phyloP scores from a whole-genome alignment of 37 sponge, comb jelly and placozoan species.

The Tethya wilhelma region DNA sequence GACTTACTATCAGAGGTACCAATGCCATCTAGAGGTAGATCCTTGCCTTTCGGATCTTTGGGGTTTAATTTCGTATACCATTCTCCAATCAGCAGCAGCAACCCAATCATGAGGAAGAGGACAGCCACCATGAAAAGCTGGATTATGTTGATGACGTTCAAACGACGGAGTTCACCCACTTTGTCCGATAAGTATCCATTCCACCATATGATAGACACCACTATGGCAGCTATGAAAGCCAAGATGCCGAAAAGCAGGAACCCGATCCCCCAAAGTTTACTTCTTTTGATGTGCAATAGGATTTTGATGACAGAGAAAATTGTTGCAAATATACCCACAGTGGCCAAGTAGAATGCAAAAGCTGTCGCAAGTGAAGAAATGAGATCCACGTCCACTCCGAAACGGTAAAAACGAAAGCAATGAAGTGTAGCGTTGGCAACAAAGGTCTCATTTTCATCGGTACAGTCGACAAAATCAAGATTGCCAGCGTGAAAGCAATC shows the following conservation, averaged over 20 bases:
- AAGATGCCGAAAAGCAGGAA: conserved; percentile 10
- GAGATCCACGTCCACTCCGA: conserved; percentile 51
- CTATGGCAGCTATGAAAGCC: neutral
- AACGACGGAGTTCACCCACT: neutral
- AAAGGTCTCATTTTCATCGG: neutral
- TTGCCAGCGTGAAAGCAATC: conserved; percentile 36
- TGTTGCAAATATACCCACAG: conserved; percentile 16
- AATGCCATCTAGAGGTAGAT: too few relatives aligned
- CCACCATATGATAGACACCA: neutral
- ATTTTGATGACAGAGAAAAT: conserved; percentile 39
- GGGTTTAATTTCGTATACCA: too few relatives aligned
- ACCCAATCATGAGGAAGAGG: conserved; percentile 26
- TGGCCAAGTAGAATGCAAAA: conserved; percentile 59
- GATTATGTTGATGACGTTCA: conserved; percentile 14
- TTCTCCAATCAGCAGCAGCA: conserved; percentile 22
- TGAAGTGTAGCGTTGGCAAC: conserved; percentile 1
- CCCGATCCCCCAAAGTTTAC: conserved; percentile 39
- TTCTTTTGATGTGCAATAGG: conserved; percentile 34
- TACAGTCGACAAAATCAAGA: conserved; percentile 38
- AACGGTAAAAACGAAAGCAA: conserved; percentile 61
- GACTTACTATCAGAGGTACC: too few relatives aligned
- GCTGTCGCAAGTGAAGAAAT: conserved; percentile 35
- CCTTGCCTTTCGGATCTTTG: too few relatives aligned
- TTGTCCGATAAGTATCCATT: neutral
- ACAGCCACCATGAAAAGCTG: conserved; percentile 22